Percentiles rank a stretch among this genome's conserved stretches.
phyloP scores from a whole-genome alignment of 2,797 vertebrate species.

The Acrossocheilus wenchowensis region DNA sequence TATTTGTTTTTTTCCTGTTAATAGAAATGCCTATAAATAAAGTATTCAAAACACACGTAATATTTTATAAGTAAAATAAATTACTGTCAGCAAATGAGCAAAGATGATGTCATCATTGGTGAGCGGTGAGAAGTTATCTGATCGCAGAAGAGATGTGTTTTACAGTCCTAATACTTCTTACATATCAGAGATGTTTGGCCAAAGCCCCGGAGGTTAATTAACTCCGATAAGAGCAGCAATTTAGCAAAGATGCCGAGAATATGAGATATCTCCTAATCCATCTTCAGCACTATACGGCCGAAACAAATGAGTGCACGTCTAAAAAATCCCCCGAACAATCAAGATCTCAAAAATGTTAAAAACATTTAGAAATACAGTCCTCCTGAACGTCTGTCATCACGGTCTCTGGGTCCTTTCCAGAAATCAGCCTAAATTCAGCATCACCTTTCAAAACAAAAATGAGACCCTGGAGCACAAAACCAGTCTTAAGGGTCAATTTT shows the following conservation, averaged over 20 bases:
- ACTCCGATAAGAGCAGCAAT: constrained; percentile 10
- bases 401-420: not conserved
- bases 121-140: constrained; percentile 27
- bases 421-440: not conserved
- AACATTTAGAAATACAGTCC: not conserved
- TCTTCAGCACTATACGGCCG: not conserved
- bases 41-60: too few relatives aligned
- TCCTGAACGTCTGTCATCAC: not conserved
- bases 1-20: too few relatives aligned
- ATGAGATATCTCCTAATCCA: constrained; percentile 9
- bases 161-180: not conserved
- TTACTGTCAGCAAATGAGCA: not conserved
- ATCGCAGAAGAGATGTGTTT: not conserved
- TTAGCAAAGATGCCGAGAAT: constrained; percentile 17
- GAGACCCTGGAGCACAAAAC: too few relatives aligned
- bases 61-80: too few relatives aligned
- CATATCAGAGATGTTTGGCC: not conserved
- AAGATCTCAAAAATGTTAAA: not conserved
- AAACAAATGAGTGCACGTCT: not conserved
- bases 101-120: not conserved
- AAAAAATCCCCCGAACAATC: not conserved
- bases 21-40: too few relatives aligned
- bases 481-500: too few relatives aligned
- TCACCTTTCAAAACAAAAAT: constrained; percentile 29
- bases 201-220: not conserved